Evolutionary conservation across 2,113 vertebrate genomes (phyloP), one percentile per base, ranked within the genome.

Genomic region (Ornithorhynchus anatinus): DNA sequence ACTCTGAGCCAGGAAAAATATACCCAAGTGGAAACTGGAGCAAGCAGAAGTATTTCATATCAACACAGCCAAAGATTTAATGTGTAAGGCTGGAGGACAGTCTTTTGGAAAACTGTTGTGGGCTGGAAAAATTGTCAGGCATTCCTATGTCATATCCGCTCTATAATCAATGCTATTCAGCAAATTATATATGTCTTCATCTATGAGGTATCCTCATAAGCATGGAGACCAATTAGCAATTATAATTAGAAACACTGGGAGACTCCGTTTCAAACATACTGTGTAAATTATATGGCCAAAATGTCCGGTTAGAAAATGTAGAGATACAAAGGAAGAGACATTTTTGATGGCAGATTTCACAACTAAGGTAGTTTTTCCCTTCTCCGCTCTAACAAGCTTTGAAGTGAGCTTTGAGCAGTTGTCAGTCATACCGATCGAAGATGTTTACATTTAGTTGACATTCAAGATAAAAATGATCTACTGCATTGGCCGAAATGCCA

Each of bases 1-100:
- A 88, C 69, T 67, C 63, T 75, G 53, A 89, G 87, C 88, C 91
- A 93, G 90, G 89, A 92, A 94, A 90, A 91, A 88, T 75, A 87
- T 65, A 81, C 64, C 82, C 8, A 63, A 84, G 81, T 87, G 84
- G 86, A 89, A 94, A 93, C 62, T 88, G 79, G 85, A 89, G 75
- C 71, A 36, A n/a, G 77, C 76, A 86, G 76, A 86, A 90, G 66
- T 73, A 88, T 90, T 90, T 92, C 53, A 60, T 83, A 81, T 88
- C 78, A 88, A 70, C 64, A 87, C 80, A 90, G 82, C 80, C 69
- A 54, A 85, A 82, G 76, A 37, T 81, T 88, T 88, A 89, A 81
- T 29, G 5, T 86, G 86, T 70, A 77, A 40, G 42, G 83, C 72
- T 80, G 71, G 77, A 47, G 80, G 72, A 72, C 69, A 72, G 56